Evolutionary conservation across 2,113 vertebrate genomes (phyloP), one percentile per base, ranked within the genome.

Genomic region (Coptodon rendalli): DNA sequence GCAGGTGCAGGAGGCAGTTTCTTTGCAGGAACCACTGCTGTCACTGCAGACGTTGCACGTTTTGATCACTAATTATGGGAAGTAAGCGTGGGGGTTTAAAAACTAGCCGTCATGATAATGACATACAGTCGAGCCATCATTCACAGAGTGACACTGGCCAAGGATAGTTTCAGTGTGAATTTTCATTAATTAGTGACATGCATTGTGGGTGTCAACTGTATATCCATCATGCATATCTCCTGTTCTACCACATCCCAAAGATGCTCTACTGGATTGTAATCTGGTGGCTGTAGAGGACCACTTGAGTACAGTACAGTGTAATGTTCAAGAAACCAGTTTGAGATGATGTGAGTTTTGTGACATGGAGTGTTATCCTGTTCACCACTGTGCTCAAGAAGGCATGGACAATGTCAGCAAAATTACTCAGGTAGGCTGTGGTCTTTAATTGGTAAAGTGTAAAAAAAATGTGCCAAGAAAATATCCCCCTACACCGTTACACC

Each of bases 11-110:
- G 81, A 76, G 16, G 71, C 81, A 24, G 71, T 48, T 91, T 95
- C 89, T 93, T 92, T 93, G 91, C 78, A 81, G 88, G 91, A 93
- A 91, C 87, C 92, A 63, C 45, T 87, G 79, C 61, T 90, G 79
- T 89, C 78, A 78, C 9, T 50, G 36, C 24, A 79, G 50, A 87
- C 1, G 13, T 73, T 82, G 79, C 52, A 86, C 45, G 22, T 85
- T 84, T 85, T 56, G 36, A 79, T 80, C 61, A 76, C 73, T 76
- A 57, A 34, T 76, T 34, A 63, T 24, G 57, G 31, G 63, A 50
- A 76, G 43, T 43, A 17, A 5, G 80, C 5, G 19, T 8, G 71
- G 45, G 50, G 84, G 34, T 43, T 83, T 83, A 36, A 81, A 54
- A 86, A 81, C 50, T 59, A 78, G 81, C 82, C 66, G 40, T 54